Conservation (phyloP, 2,113 vertebrate species). For the Pedetes capensis region DNA sequence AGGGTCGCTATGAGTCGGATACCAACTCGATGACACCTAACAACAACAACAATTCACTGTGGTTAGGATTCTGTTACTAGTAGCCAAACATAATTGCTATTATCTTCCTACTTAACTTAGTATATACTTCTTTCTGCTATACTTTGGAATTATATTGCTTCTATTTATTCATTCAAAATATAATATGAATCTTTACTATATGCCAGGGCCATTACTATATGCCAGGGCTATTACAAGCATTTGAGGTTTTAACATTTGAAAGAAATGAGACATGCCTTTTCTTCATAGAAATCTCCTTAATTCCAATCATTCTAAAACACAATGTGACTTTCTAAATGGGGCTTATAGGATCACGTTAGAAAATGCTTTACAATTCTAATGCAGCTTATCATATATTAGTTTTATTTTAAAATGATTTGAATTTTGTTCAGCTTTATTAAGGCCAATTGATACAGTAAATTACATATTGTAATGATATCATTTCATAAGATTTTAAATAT, state of each 20-base stretch:
- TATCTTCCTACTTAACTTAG: neutral
- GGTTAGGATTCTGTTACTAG: neutral
- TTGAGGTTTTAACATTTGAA: conserved; percentile 10
- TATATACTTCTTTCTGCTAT: neutral
- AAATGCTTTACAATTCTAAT: conserved; percentile 15
- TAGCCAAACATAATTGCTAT: neutral
- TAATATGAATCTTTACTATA: neutral
- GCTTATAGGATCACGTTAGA: neutral
- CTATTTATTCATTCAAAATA: neutral
- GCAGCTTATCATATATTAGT: neutral
- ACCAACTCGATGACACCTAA: no score
- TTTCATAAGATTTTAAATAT: conserved; percentile 1
- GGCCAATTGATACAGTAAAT: neutral
- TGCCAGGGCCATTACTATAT: neutral
- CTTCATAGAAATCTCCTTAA: conserved; percentile 6
- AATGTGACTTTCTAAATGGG: neutral
- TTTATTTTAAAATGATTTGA: neutral
- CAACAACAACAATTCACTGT: no score
- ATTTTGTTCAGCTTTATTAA: conserved; percentile 5
- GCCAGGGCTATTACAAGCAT: no score
- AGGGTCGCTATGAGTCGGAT: no score
- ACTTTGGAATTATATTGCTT: conserved; percentile 4
- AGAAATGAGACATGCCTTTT: neutral
- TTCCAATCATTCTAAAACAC: neutral
- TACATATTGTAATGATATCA: neutral